A percentile compares a stretch with the other conserved stretches of the same genome.
Evolutionary conservation across 2,113 vertebrate species (phyloP).

Genomic region (Sakesphorus luctuosus): DNA sequence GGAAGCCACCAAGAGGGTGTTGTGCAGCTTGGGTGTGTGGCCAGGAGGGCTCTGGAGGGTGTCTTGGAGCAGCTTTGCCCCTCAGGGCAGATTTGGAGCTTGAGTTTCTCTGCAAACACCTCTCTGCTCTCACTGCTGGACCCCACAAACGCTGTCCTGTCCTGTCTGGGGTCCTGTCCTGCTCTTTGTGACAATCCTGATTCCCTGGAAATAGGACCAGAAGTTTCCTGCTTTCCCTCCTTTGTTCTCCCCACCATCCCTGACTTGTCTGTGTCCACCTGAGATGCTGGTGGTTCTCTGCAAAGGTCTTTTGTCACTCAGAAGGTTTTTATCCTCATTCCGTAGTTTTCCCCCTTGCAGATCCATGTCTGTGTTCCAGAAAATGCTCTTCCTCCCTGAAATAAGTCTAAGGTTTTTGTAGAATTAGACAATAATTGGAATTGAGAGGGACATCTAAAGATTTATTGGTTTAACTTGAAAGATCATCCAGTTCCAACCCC

Average conservation of each 20-base stretch:
- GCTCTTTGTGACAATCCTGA: not conserved
- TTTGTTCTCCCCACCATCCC: not conserved
- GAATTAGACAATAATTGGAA: not conserved
- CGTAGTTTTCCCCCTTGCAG: not conserved
- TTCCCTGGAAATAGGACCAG: not conserved
- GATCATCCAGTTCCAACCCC: too few species aligned
- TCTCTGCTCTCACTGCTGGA: not conserved
- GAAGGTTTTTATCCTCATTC: not conserved
- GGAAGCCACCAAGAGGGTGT: accelerated
- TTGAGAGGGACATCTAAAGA: not conserved
- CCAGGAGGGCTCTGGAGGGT: not conserved
- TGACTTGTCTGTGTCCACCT: not conserved
- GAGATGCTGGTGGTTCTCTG: not conserved
- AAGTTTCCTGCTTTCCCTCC: not conserved
- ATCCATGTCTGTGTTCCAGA: not conserved
- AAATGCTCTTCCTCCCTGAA: not conserved
- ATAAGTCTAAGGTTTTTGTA: not conserved
- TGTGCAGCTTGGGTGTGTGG: not conserved
- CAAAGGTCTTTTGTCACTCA: not conserved
- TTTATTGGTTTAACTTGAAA: not conserved
- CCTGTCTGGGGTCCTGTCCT: not conserved
- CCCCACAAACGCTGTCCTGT: not conserved
- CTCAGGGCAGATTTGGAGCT: not conserved
- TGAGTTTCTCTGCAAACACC: not conserved
- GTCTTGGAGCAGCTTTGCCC: not conserved